phyloP scores from a whole-genome alignment of 1,140 invertebrate species.

The Octopus sinensis region DNA sequence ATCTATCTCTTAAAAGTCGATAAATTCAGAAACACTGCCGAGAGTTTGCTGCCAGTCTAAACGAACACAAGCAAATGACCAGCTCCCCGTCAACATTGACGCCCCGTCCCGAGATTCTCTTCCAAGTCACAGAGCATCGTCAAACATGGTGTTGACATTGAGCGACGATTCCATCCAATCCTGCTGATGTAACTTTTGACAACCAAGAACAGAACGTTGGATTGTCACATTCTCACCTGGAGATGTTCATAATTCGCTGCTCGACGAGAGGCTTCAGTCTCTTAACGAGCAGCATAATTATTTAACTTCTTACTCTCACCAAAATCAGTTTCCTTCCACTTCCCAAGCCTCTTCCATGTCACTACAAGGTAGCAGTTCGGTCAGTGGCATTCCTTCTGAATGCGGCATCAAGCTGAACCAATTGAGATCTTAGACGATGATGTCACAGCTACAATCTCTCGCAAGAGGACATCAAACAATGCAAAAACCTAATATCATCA shows the following conservation, averaged over 20 bases:
- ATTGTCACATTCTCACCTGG: background rate
- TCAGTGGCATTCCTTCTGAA: background rate
- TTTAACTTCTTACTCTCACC: background rate
- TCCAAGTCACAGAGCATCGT: background rate
- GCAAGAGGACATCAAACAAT: background rate
- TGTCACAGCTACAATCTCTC: background rate
- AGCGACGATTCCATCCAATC: conserved; percentile 12
- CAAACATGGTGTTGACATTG: conserved; percentile 1
- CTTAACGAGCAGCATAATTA: background rate
- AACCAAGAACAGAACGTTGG: background rate
- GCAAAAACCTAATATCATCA: background rate
- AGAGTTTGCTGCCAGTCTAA: background rate
- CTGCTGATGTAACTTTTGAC: background rate
- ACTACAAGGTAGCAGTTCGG: background rate
- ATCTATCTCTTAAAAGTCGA: conserved; percentile 7
- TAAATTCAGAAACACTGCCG: conserved; percentile 5
- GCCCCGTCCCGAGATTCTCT: background rate
- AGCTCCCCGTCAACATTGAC: background rate
- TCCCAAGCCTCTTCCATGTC: background rate
- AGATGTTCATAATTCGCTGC: background rate
- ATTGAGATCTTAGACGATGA: conserved; percentile 12
- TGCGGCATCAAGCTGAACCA: background rate
- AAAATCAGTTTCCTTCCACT: background rate
- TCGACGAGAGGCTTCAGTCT: background rate
- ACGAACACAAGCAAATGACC: background rate